Evolutionary conservation across 1,140 invertebrate genomes (phyloP), one percentile per base, ranked within the genome.

Genomic region (Drosophila erecta): DNA sequence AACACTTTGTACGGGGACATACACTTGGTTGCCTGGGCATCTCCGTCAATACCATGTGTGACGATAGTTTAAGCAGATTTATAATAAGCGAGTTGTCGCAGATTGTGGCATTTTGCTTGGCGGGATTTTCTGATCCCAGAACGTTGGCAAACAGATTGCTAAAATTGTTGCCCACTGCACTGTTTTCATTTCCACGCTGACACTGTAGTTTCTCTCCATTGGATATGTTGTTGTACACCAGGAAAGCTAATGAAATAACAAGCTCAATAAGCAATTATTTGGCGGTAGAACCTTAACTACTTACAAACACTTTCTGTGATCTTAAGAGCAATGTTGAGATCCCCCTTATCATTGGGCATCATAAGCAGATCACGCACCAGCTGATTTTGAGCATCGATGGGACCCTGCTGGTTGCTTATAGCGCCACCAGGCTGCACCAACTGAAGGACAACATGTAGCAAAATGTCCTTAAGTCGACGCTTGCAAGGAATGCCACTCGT

Each of bases 301-400:
- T 89, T 79, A 94, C 95, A 95, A 64, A 96, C 95, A 74, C 95
- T 95, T 91, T 96, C 95, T 1, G 96, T 94, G 43, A 96, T 95
- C 80, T 95, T 96, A 83, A 96, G 94, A 3, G 95, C 95, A 67
- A 95, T 95, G 73, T 94, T 95, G 24, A 96, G 92, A 90, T 97
- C 95, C 2, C 95, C 94, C 64, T 95, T 94, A 14, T 93, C 93
- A 81, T 95, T 96, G 69, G 95, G 94, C 41, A 96, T 92, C 86
- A 94, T 94, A 1, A 95, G 85, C 30, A 96, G 90, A 24, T 95
- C 94, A 14, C 95, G 95, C 40, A 97, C 93, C 44, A 97, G 93
- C 78, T 95, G 95, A 81, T 95, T 95, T 87, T 97, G 96, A 2
- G 96, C 96, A 93, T 97, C 97, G 7, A 97, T 92, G 14, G 96